A percentile compares a stretch with the other conserved stretches of the same genome.
Conservation (phyloP, 1,140 invertebrate species). For the Bombus vancouverensis region DNA sequence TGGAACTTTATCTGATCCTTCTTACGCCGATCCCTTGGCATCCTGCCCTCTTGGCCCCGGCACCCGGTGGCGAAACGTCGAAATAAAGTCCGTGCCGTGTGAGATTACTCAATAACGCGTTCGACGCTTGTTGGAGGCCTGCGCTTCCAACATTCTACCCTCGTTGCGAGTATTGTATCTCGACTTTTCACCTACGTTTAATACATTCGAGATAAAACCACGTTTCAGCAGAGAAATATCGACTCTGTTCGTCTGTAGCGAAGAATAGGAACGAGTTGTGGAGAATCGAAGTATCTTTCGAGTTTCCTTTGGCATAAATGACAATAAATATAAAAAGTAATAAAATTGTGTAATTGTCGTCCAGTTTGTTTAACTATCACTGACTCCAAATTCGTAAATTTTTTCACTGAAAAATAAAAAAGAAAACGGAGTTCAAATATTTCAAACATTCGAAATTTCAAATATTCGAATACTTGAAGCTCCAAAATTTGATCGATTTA, state of each 20-base stretch:
- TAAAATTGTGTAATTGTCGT: no score
- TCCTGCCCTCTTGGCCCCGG: constrained; percentile 33
- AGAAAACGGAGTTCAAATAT: background rate
- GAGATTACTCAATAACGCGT: constrained; percentile 44
- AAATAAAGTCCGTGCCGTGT: constrained; percentile 24
- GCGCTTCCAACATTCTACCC: background rate
- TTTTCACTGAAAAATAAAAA: background rate
- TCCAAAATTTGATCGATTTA: background rate
- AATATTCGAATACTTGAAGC: no score
- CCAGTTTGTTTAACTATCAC: no score
- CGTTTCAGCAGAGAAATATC: background rate
- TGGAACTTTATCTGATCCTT: constrained; percentile 39
- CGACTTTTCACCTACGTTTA: background rate
- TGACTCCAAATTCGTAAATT: no score
- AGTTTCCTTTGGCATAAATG: no score
- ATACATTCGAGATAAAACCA: background rate
- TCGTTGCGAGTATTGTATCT: background rate
- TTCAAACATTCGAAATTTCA: no score
- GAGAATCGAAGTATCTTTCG: no score
- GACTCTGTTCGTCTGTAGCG: background rate
- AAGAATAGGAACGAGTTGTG: no score
- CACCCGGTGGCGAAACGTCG: constrained; percentile 30
- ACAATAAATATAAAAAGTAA: no score
- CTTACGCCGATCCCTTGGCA: constrained; percentile 49
- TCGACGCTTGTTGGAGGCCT: constrained; percentile 3